These are phyloP conservation scores for Uria lomvia DNA, from an alignment of 2,113 vertebrate species.

Conservation along the genomic window DNA sequence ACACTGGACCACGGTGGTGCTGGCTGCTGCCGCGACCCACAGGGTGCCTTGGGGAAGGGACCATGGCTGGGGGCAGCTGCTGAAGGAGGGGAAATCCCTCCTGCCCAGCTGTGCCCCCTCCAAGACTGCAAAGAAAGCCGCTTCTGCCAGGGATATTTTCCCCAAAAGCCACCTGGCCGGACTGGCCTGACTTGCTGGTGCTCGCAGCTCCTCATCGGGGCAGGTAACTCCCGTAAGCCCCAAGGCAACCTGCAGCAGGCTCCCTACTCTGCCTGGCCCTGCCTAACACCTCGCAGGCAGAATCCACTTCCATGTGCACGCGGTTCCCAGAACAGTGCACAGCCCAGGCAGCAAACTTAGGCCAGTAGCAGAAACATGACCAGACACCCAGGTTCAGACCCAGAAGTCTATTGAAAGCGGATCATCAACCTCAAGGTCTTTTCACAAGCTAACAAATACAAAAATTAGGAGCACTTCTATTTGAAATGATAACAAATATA, in stretches of 20 bases:
- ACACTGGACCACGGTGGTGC: not conserved
- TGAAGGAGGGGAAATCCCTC: not conserved
- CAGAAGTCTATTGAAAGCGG: not conserved
- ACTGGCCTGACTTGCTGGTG: no score
- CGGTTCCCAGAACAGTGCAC: accelerated
- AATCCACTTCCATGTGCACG: accelerated
- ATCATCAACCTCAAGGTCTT: not conserved
- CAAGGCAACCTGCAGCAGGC: not conserved
- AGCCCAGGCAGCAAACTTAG: not conserved
- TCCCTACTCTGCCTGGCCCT: not conserved
- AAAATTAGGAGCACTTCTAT: not conserved
- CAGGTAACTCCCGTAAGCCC: not conserved
- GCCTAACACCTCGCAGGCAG: not conserved
- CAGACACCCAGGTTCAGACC: not conserved
- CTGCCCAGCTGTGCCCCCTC: not conserved
- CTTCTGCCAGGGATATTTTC: not conserved
- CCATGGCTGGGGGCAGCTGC: not conserved
- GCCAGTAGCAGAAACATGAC: not conserved
- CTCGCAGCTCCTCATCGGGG: no score
- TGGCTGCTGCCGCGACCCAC: not conserved
- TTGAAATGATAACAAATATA: not conserved
- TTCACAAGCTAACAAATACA: not conserved
- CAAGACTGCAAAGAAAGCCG: not conserved
- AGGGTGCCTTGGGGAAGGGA: not conserved
- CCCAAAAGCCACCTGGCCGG: not conserved